phyloP scores from a whole-genome alignment of 2,113 vertebrate species.

The Cervus canadensis region DNA sequence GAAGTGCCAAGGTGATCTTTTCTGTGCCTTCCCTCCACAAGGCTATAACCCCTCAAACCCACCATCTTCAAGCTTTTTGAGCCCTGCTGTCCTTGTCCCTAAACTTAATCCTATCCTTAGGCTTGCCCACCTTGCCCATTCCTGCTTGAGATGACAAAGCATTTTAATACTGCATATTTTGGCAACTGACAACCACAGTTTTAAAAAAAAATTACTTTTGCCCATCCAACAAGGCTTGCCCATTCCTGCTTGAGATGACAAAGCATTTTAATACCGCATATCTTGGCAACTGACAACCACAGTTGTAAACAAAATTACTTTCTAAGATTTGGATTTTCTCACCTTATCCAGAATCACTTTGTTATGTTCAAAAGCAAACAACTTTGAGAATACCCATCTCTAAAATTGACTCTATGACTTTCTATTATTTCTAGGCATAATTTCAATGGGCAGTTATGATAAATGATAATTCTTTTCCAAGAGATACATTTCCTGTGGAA shows the following conservation, averaged over 20 bases:
- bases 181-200: not conserved
- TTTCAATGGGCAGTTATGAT: not conserved
- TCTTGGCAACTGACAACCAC: not conserved
- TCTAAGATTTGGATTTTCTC: not conserved
- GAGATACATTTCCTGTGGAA: not conserved
- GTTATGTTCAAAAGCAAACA: not conserved
- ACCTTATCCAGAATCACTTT: not conserved
- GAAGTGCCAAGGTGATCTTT: not conserved
- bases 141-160: not conserved
- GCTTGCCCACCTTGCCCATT: not conserved
- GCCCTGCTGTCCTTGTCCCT: not conserved
- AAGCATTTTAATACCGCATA: not conserved
- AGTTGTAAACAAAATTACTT: not conserved
- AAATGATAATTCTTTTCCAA: not conserved
- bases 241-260: not conserved
- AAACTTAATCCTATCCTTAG: not conserved
- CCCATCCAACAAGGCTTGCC: not conserved
- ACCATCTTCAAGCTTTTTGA: not conserved
- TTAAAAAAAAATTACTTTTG: not conserved
- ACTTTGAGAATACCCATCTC: not conserved
- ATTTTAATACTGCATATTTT: not conserved
- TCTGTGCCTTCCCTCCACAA: not conserved
- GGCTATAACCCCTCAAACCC: not conserved
- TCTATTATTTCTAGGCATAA: not conserved
- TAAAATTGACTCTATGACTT: not conserved